Evolutionary conservation across 2,113 vertebrate species (phyloP).

Genomic region (Lanius ludovicianus): DNA sequence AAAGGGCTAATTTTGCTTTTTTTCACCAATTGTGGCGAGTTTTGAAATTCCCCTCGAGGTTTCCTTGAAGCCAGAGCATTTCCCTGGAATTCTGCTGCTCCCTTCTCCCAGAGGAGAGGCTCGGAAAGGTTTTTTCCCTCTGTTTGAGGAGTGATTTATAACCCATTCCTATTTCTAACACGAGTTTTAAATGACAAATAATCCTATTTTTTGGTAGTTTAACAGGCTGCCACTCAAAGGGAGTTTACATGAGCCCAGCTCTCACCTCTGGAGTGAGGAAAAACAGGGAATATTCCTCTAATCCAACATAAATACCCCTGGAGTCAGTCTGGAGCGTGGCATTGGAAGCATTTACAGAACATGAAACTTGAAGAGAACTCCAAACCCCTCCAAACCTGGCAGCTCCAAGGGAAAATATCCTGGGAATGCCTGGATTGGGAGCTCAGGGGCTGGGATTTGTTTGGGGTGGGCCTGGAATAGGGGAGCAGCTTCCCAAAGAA

Average conservation of each 20-base stretch:
- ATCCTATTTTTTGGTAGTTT: background rate
- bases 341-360: constrained; percentile 18
- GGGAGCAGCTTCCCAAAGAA: background rate
- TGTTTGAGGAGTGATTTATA: background rate
- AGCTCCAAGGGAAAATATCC: background rate
- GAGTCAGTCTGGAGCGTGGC: constrained; percentile 64
- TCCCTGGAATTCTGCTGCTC: background rate
- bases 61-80: background rate
- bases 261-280: background rate
- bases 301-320: constrained; percentile 64
- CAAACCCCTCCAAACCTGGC: background rate
- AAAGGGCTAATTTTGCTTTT: background rate
- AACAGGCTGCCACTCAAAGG: background rate
- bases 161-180: background rate
- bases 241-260: background rate
- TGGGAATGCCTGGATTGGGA: background rate
- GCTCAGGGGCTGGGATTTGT: background rate
- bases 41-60: background rate
- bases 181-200: background rate
- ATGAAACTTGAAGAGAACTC: constrained; percentile 5
- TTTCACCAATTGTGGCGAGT: background rate
- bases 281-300: constrained; percentile 3
- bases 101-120: background rate
- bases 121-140: background rate
- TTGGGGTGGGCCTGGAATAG: background rate